Evolutionary conservation across 1,140 invertebrate genomes (phyloP), one percentile per base, ranked within the genome.

Genomic region (Cydia fagiglandana): DNA sequence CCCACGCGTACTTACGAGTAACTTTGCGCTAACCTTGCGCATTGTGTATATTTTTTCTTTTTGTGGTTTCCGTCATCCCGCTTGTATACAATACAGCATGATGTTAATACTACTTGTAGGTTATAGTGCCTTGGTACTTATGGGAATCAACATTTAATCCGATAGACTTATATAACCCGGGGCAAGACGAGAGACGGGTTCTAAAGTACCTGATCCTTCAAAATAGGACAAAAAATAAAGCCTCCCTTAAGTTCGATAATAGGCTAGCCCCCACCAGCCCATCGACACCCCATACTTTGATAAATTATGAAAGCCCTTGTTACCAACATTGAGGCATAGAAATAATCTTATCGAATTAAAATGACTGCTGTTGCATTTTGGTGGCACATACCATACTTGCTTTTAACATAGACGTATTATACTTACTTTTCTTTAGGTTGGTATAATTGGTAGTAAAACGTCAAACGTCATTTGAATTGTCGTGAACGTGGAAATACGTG

Each of bases 71-170:
- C 56, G 56, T 17, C 7, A 41, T 5, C n/a, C 0, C 17, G 13
- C 50, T 53, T 12, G 5, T 2, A 56, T 6, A 17, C 7, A 61
- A 24, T 9, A 4, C 20, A 10, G 4, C 9, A 24, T 7, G 2
- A 61, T 24, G n/a, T 0, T 20, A 24, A 24, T 61, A 24, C 53
- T 61, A 20, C 17, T 61, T 7, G 56, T 24, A 61, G 20, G 17
- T 61, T 61, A 61, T 61, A 24, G 9, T 61, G 56, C 20, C 56
- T 61, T 61, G 20, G 56, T 61, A 61, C 56, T 12, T 20, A 61
- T 61, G 17, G 20, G 56, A 61, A 24, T 24, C 56, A 24, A 61
- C 20, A 7, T 24, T 24, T 61, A 61, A 61, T 61, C 56, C 56
- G 53, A 17, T 56, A n/a, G 15, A n/a, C 53, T 56, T 7, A 56